These are phyloP conservation scores for Epicauta chinensis DNA, from an alignment of 1,140 invertebrate species.

Conservation along the genomic window DNA sequence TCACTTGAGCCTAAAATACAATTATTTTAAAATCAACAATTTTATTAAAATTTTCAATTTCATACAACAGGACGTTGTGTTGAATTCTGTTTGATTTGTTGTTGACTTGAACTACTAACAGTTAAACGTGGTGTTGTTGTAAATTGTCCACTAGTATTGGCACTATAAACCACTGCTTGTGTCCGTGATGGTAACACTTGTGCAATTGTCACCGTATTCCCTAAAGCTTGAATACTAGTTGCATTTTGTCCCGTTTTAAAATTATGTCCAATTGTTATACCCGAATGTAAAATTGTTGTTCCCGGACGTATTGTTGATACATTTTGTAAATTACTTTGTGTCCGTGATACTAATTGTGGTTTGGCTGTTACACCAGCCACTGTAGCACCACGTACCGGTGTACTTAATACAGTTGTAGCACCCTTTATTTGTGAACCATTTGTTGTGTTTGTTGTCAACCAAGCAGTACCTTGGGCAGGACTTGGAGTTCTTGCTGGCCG, in stretches of 20 bases:
- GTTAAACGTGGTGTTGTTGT: conserved; percentile 33
- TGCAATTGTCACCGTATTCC: conserved; percentile 35
- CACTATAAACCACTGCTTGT: conserved; percentile 40
- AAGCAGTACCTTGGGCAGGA: conserved; percentile 38
- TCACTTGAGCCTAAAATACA: conserved; percentile 30
- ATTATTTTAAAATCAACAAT: not conserved
- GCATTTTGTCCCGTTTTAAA: conserved; percentile 24
- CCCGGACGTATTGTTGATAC: conserved; percentile 32
- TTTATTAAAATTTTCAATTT: not conserved
- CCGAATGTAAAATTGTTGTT: conserved; percentile 37
- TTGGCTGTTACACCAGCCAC: conserved; percentile 35
- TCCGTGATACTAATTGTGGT: conserved; percentile 31
- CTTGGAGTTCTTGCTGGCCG: conserved; percentile 34
- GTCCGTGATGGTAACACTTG: conserved; percentile 38
- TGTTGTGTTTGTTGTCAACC: conserved; percentile 33
- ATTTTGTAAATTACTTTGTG: conserved; percentile 17
- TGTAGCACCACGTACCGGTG: conserved; percentile 35
- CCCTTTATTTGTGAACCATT: conserved; percentile 40
- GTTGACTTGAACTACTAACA: conserved; percentile 25
- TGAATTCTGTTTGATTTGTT: conserved; percentile 26
- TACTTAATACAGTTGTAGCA: conserved; percentile 34
- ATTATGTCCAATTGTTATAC: conserved; percentile 35
- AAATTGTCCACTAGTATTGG: conserved; percentile 33
- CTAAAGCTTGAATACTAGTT: conserved; percentile 35
- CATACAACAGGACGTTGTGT: conserved; percentile 31